Evolutionary conservation across 2,113 vertebrate species (phyloP), one percentile per base, ranked within the genome.

Genomic region (Panthera uncia): DNA sequence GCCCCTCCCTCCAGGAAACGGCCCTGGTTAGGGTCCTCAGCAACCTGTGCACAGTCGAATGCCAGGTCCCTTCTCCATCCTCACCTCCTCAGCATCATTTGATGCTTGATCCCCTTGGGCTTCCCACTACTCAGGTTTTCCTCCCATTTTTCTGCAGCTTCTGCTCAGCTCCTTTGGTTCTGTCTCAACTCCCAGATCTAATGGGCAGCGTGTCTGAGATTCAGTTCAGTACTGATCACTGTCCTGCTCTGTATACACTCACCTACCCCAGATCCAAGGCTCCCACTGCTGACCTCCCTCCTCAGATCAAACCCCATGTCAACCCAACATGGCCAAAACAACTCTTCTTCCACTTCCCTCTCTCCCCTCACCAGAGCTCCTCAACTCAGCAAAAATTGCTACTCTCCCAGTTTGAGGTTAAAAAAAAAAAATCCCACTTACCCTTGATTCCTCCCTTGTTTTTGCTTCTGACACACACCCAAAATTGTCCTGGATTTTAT

Each of bases 401-500:
- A 90, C 19, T 78, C 3, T 31, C 31, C 38, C 36, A 63, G 68
- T 25, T 76, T 74, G 83, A 96, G 82, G 18, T 71, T 69, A 90
- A 87, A 55, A 52, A 61, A 31, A 52, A n/a, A 80, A 86, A 87
- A 41, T 41, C 57, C 11, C 52, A 41, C 19, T 88, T 73, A 63
- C 52, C 27, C 4, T 95, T 91, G 27, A 95, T 93, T 76, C 41
- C 48, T 83, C 10, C 29, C 45, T 87, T 89, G 38, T 82, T 33
- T 88, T 45, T 90, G 25, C 45, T 31, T 83, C 55, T 82, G 65
- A 71, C 27, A 31, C 29, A 94, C 7, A n/a, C 63, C 52, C 69
- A 85, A 85, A 25, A 65, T 57, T 48, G 36, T 93, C 78, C 61
- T 76, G 52, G 68, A 74, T 93, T 73, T 86, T n/a, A 86, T 95